Conservation (phyloP, 2,797 vertebrate genomes). For the Centropyge bicolor region DNA sequence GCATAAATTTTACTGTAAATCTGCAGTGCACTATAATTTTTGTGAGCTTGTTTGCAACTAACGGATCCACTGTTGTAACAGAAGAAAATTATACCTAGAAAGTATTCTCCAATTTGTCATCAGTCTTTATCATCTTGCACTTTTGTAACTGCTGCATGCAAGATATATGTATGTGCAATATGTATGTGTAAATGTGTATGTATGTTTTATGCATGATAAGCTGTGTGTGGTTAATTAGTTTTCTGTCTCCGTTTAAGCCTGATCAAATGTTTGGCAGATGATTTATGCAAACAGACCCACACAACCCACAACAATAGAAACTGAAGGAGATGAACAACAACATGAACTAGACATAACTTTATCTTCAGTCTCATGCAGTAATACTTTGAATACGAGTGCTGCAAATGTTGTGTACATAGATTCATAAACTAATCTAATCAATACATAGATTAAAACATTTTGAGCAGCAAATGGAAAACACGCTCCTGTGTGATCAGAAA, state of each 20-base stretch:
- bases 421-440: not conserved
- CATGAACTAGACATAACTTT: not conserved
- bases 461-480: not conserved
- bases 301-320: not conserved
- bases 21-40: not conserved
- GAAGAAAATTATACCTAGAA: not conserved
- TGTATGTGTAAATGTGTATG: not conserved
- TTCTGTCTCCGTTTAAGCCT: constrained; percentile 9
- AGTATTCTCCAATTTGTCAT: not conserved
- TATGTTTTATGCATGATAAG: not conserved
- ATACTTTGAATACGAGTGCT: not conserved
- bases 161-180: not conserved
- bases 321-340: not conserved
- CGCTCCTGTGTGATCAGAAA: not conserved
- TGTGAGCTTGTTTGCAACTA: not conserved
- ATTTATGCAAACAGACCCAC: constrained; percentile 26
- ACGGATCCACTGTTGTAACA: not conserved
- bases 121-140: not conserved
- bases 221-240: not conserved
- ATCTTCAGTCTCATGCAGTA: not conserved
- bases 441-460: not conserved
- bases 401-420: not conserved
- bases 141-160: not conserved
- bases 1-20: not conserved
- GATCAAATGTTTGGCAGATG: constrained; percentile 42